Base-by-base conservation (phyloP, 2,113 vertebrate species). In the Stegastes partitus region DNA sequence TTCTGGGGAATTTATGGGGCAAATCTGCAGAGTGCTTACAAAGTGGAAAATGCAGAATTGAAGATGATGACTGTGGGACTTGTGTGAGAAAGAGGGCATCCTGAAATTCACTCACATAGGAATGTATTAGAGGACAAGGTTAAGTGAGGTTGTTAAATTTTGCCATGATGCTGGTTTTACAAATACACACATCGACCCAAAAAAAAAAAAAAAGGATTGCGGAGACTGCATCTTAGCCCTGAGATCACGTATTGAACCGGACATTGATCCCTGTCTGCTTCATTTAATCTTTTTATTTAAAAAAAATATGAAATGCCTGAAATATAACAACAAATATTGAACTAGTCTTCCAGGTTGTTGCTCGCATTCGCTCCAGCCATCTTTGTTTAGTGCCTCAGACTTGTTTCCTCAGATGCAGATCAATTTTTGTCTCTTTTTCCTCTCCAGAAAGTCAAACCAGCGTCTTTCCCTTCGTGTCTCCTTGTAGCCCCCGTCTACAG, bases 1-100 rank as follows among this genome's bases (percentile, higher is more conserved):
- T 58, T 44, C 74, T 53, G 58, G 69, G 31, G 22, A 66, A 74
- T 82, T 73, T 80, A 25, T 66, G 42, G 51, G 31, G 55, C 12
- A 81, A 58, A 73, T 51, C 26, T 56, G 34, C 26, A 57, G 74
- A 59, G 65, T 64, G 49, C 72, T 78, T 73, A 70, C 23, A 26
- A 37, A 71, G 83, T 79, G 68, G 47, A 74, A 82, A 77, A 65
- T 31, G 4, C 57, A 15, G 42, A 62, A 57, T 57, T 44, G 2
- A 67, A 72, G 55, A 68, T 6, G 34, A 70, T 22, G n/a, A 26
- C 7, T 56, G 53, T 42, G 8, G 34, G 39, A 42, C 39, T 42
- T 42, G 14, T 42, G 7, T 56, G 34, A 68, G 66, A 26, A 54
- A 22, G n/a, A 68, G 16, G 15, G 22, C 66, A 71, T 55, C 61